Conservation (phyloP, 2,113 vertebrate species). For the Solenodon paradoxus region DNA sequence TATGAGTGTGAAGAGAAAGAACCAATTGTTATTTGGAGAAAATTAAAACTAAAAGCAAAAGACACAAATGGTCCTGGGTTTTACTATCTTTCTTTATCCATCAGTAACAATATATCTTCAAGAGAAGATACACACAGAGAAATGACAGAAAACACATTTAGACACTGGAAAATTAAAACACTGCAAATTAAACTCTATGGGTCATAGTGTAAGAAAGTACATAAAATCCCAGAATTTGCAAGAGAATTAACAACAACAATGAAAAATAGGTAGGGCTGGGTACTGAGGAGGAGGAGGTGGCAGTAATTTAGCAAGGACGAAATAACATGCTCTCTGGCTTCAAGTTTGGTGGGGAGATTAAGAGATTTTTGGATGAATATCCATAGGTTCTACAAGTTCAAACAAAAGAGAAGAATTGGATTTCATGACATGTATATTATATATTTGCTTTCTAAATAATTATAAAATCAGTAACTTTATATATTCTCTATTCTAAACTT, state of each 20-base stretch:
- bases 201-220: neutral
- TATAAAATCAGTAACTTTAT: neutral
- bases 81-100: neutral
- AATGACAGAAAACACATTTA: neutral
- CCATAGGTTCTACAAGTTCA: neutral
- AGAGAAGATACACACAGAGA: neutral
- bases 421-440: neutral
- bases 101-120: neutral
- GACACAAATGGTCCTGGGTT: neutral
- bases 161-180: neutral
- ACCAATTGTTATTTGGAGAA: neutral
- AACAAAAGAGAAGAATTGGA: neutral
- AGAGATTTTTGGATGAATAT: neutral
- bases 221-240: neutral
- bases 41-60: neutral
- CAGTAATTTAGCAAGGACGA: neutral
- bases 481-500: constrained; percentile 3
- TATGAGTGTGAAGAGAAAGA: neutral
- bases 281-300: neutral
- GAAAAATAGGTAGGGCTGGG: rapidly evolving
- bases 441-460: constrained; percentile 27
- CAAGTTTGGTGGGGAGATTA: neutral
- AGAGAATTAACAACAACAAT: neutral
- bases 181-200: neutral
- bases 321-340: neutral